Evolutionary conservation across 2,797 vertebrate genomes (phyloP), one percentile per base, ranked within the genome.

Genomic region (Galago senegalensis): DNA sequence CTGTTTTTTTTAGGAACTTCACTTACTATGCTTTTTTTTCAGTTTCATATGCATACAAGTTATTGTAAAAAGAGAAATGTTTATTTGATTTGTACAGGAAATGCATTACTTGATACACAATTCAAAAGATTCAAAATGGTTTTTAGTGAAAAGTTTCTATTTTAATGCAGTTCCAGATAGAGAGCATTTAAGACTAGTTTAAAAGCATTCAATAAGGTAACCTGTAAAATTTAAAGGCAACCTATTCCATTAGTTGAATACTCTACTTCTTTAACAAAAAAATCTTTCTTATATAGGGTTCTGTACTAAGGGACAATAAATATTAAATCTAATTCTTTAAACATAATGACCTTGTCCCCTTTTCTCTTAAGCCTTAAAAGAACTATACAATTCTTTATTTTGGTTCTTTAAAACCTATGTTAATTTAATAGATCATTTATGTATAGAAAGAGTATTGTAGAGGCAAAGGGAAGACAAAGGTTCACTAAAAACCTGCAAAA

Each of bases 301-400:
- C 79, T 88, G 5, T 83, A 84, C 56, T 58, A 65, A 65, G 34
- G 37, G 67, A 63, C 31, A 90, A 3, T 77, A 67, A 16, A 82
- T 18, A 46, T 63, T 86, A 77, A 87, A 25, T 90, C n/a, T 91
- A 79, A 84, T 91, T 85, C 37, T 93, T 93, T 80, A 40, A 93
- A 53, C 12, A 84, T 80, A 72, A 84, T 63, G 60, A 80, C 11
- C 18, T 91, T 75, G 27, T 89, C 34, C 17, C 4, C 1, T 76
- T 73, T 73, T 84, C 8, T 87, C 9, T 61, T 46, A 81, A 72
- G 18, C 63, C 31, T 86, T 65, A 69, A 23, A n/a, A 61, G 61
- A 72, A 67, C 13, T 89, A 77, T 89, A 31, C 27, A 89, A 11
- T 56, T 93, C 58, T 93, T 79, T 76, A 76, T 83, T 89, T 80